Evolutionary conservation across 1,140 invertebrate species (phyloP).

Genomic region (Temnothorax curvispinosus): DNA sequence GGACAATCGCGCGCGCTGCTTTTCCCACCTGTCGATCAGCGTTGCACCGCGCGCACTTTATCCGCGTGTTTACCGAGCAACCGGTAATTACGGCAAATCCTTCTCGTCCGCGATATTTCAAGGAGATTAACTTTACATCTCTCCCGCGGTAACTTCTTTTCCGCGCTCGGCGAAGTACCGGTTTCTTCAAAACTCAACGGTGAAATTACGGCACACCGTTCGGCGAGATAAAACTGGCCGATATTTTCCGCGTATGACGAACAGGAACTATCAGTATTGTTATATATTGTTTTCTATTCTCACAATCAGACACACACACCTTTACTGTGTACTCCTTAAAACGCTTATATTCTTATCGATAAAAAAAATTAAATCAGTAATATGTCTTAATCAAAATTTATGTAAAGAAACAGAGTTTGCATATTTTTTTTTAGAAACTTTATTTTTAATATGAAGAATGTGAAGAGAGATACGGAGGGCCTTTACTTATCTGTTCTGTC

Average conservation of each 20-base stretch:
- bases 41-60: slow-evolving; percentile 49
- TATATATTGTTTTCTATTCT: too few species aligned
- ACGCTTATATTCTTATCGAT: not conserved
- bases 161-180: slow-evolving; percentile 36
- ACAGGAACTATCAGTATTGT: not conserved
- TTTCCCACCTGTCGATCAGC: slow-evolving; percentile 54
- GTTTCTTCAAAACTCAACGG: slow-evolving; percentile 32
- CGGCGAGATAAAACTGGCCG: not conserved
- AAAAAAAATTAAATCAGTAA: not conserved
- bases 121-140: slow-evolving; percentile 62
- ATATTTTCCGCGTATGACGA: not conserved
- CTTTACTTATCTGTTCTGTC: not conserved
- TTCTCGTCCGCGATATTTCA: slow-evolving; percentile 52
- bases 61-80: slow-evolving; percentile 56
- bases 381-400: not conserved
- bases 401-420: not conserved
- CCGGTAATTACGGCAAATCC: slow-evolving; percentile 57
- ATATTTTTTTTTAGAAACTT: not conserved
- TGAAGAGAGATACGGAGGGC: too few species aligned
- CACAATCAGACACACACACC: not conserved
- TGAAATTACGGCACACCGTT: not conserved
- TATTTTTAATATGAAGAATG: not conserved
- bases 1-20: slow-evolving; percentile 41
- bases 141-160: slow-evolving; percentile 46
- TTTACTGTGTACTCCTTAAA: not conserved